Evolutionary conservation across 92 coral and sea anemone species (phyloP), one percentile per base, ranked within the genome.

Genomic region (Epizoanthus ramosus): DNA sequence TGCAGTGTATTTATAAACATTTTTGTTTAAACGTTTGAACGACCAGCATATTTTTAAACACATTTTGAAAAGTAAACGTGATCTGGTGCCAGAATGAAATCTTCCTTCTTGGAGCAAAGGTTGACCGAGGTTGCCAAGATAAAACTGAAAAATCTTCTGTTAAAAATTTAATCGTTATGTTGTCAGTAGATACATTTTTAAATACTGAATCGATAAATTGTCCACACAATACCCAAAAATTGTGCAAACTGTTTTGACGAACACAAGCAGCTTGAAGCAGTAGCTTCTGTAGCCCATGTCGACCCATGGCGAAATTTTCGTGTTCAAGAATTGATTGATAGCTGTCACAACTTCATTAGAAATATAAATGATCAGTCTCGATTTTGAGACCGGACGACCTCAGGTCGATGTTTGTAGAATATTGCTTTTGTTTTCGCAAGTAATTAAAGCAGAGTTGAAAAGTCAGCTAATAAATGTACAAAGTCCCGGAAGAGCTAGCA

Each of bases 251-350:
- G 35, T 43, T 59, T 63, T 13, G 58, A 18, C 25, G 23, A 77
- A 37, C 7, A 52, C 39, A 31, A n/a, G n/a, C n/a, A n/a, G n/a
- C n/a, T n/a, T n/a, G 7, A 25, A 31, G 17, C 28, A 8, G 41
- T 57, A 24, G 31, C 59, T 37, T 22, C 57, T 77, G 50, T 60
- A 69, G 70, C 14, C 71, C 71, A 77, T 61, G 66, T 77, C 82
- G 25, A 77, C 71, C 71, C 71, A 77, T 61, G 66, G 61, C 82
- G 25, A 77, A 65, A 71, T 84, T 89, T 89, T 89, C 92, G 74
- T 89, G 92, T 89, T 89, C 56, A 81, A 19, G 37, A 56, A 80
- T 85, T 89, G 92, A 89, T 68, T 85, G 92, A 87, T 81, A 89
- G 35, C 47, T 89, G 92, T 89, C 92, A 17, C 43, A 60, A 71